These are phyloP conservation scores for Cydia amplana DNA, from an alignment of 1,140 invertebrate genomes.

Conservation along the genomic window DNA sequence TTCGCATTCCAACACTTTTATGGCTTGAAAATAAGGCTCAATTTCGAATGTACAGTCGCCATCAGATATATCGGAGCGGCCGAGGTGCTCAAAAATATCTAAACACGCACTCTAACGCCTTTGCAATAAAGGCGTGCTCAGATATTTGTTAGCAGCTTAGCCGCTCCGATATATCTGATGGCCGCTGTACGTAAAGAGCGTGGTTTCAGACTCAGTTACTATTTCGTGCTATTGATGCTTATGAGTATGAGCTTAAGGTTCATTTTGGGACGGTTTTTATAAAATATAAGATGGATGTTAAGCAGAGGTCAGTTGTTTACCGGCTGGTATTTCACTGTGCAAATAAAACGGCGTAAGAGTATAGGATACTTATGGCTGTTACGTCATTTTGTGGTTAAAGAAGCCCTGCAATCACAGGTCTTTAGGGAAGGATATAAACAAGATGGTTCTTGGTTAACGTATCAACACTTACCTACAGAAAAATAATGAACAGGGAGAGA, in stretches of 20 bases:
- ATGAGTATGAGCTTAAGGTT: background rate
- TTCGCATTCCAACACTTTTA: background rate
- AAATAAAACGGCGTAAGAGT: background rate
- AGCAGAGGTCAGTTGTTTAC: constrained; percentile 22
- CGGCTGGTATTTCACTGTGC: background rate
- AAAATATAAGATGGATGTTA: background rate
- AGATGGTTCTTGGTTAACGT: background rate
- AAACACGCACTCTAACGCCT: too few species aligned
- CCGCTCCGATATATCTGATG: too few species aligned
- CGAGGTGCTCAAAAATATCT: too few species aligned
- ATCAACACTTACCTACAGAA: background rate
- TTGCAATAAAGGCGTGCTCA: too few species aligned
- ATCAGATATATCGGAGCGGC: too few species aligned
- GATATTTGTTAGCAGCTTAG: too few species aligned
- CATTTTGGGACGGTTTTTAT: background rate
- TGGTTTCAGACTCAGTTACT: background rate
- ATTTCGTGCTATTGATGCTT: background rate
- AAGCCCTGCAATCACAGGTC: background rate
- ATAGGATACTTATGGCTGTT: background rate
- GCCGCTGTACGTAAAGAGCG: background rate
- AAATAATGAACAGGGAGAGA: background rate
- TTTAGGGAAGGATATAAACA: constrained; percentile 11
- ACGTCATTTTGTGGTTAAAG: background rate
- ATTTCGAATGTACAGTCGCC: background rate
- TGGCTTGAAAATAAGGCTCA: background rate